These are phyloP conservation scores for Pseudopodoces humilis DNA, from an alignment of 2,113 vertebrate species.

Conservation along the genomic window DNA sequence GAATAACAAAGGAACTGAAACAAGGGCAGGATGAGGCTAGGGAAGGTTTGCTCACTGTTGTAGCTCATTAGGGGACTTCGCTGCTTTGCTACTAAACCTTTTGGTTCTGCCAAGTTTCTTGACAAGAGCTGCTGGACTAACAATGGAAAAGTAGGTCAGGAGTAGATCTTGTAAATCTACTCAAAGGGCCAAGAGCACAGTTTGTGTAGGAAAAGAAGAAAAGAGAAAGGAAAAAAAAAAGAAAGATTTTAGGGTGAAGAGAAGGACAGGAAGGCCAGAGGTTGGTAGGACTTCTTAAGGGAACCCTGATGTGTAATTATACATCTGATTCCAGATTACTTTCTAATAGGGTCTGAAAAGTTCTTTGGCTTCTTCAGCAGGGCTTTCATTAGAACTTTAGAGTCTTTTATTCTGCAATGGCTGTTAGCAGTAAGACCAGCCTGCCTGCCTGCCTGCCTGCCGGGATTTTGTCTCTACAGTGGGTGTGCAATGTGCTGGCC, in stretches of 20 bases:
- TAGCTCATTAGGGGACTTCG: not conserved
- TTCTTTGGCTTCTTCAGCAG: not conserved
- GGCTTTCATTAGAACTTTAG: not conserved
- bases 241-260: not conserved
- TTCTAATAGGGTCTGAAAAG: not conserved
- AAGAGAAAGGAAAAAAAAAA: not conserved
- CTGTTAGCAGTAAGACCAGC: not conserved
- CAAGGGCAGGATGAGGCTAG: not conserved
- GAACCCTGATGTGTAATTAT: not conserved
- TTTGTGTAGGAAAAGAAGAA: not conserved
- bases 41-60: conserved; percentile 15
- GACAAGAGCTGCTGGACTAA: conserved; percentile 17
- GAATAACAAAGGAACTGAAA: conserved; percentile 38
- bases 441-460: not conserved
- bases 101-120: conserved; percentile 48
- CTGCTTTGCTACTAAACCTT: conserved; percentile 13
- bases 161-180: conserved; percentile 25
- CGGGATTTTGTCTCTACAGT: not conserved
- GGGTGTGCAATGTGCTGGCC: not conserved
- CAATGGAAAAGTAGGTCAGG: conserved; percentile 52
- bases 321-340: not conserved
- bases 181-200: not conserved
- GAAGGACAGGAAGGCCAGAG: not conserved
- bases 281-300: not conserved
- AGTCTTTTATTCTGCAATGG: not conserved